phyloP scores from a whole-genome alignment of 2,797 vertebrate species.

The Enteromius paludinosus region DNA sequence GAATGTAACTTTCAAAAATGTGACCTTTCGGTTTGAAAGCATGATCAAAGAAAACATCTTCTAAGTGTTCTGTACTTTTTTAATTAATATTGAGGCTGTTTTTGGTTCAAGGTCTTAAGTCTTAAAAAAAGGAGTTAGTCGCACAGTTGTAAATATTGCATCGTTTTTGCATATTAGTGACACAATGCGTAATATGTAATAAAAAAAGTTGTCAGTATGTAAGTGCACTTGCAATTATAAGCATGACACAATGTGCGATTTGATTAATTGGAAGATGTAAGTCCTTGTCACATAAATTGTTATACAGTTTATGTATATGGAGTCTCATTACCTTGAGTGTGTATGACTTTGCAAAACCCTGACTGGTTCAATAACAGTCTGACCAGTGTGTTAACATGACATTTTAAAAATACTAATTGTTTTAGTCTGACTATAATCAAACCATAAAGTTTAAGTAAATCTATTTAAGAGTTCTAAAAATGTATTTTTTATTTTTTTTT shows the following conservation, averaged over 20 bases:
- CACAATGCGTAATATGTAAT: neutral
- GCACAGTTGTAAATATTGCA: neutral
- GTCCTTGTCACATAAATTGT: neutral
- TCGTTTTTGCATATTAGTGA: neutral
- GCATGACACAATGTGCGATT: neutral
- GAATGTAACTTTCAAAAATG: constrained; percentile 30
- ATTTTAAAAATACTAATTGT: neutral
- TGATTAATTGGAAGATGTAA: neutral
- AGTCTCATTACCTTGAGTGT: neutral
- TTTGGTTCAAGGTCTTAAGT: neutral
- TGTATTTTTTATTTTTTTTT: neutral
- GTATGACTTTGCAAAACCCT: neutral
- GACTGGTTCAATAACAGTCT: neutral
- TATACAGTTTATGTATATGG: neutral
- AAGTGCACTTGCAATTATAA: neutral
- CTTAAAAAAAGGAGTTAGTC: neutral
- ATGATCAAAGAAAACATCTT: neutral
- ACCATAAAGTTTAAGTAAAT: neutral
- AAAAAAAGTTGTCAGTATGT: neutral
- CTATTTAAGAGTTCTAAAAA: constrained; percentile 2
- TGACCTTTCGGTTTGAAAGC: constrained; percentile 32
- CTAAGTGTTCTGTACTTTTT: neutral
- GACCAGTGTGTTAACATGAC: neutral
- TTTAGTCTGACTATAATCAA: neutral
- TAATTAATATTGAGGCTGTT: neutral